Conservation (phyloP, 2,113 vertebrate species). For the Saccopteryx leptura region DNA sequence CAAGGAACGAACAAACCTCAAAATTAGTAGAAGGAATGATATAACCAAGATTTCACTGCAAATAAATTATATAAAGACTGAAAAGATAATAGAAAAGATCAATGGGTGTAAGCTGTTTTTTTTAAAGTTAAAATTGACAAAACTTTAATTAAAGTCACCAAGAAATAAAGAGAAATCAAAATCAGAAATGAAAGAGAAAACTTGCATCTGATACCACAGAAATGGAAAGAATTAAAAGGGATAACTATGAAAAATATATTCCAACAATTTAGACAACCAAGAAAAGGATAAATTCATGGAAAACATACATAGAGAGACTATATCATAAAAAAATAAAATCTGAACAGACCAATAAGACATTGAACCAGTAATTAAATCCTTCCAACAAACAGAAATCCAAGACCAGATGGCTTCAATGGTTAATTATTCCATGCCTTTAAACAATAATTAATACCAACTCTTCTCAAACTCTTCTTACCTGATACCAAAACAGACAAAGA, state of each 20-base stretch:
- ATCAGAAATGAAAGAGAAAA: background rate
- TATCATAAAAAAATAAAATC: background rate
- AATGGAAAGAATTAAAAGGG: background rate
- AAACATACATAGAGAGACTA: background rate
- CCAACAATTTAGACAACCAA: too few relatives aligned
- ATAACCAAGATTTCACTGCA: background rate
- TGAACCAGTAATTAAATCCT: background rate
- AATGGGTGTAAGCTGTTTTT: background rate
- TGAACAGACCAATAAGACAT: background rate
- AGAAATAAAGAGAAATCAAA: background rate
- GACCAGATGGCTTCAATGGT: background rate
- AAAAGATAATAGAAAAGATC: background rate
- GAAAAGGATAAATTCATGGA: background rate
- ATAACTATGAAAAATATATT: background rate
- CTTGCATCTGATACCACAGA: background rate
- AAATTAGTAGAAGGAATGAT: background rate
- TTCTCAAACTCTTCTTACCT: background rate
- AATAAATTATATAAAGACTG: background rate
- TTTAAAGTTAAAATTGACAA: background rate
- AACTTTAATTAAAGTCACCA: background rate
- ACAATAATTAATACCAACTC: background rate
- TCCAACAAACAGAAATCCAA: background rate
- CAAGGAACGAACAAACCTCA: background rate
- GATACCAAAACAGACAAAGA: background rate
- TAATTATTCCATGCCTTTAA: background rate